Evolutionary conservation across 2,797 vertebrate species (phyloP).

Genomic region (Brachymystax lenok): DNA sequence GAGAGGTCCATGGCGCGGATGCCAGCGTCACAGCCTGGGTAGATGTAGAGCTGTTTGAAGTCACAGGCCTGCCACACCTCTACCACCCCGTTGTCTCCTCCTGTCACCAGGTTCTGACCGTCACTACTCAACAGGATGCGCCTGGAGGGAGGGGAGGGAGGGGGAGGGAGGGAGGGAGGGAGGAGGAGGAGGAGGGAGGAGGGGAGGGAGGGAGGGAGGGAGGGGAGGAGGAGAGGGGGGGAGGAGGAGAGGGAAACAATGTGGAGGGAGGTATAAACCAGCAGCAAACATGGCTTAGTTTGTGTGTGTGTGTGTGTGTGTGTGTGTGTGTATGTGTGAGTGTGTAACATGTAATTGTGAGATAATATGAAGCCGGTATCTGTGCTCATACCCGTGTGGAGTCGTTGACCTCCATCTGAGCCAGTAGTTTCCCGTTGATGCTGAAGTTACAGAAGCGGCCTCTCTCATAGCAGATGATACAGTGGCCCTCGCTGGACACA

Average conservation of each 20-base stretch:
- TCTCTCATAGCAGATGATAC: slow-evolving; percentile 97
- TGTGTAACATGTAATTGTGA: too few relatives aligned
- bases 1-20: slow-evolving; percentile 98
- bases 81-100: slow-evolving; percentile 96
- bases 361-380: too few relatives aligned
- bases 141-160: slow-evolving; percentile 68
- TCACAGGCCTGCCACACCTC: slow-evolving; percentile 99
- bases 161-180: not conserved
- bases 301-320: too few relatives aligned
- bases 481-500: slow-evolving; percentile 93
- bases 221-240: too few relatives aligned
- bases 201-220: too few relatives aligned
- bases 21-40: slow-evolving; percentile 97
- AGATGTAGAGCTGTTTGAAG: slow-evolving; percentile 99
- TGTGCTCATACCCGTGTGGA: slow-evolving; percentile 84
- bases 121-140: slow-evolving; percentile 96
- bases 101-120: slow-evolving; percentile 96
- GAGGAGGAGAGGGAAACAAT: not conserved
- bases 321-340: too few relatives aligned
- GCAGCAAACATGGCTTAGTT: too few relatives aligned
- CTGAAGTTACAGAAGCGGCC: slow-evolving; percentile 99
- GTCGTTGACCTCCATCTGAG: slow-evolving; percentile 98
- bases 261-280: not conserved
- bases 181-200: fast-evolving
- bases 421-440: slow-evolving; percentile 97